phyloP scores from a whole-genome alignment of 2,797 vertebrate genomes.

The Chaetophractus vellerosus region DNA sequence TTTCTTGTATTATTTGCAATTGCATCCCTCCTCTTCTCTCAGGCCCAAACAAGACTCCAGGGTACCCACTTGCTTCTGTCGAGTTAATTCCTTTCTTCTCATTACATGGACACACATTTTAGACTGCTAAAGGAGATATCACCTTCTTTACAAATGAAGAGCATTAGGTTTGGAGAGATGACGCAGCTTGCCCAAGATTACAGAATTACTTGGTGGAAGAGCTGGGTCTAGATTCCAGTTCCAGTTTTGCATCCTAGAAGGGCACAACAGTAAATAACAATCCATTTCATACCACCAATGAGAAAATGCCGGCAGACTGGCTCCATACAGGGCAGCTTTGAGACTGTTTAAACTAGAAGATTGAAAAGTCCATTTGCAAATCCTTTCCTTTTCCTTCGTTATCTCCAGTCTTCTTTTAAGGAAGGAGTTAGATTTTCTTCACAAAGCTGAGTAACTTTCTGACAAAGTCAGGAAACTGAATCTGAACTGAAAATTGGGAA shows the following conservation, averaged over 20 bases:
- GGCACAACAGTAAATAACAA: background rate
- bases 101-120: conserved; percentile 11
- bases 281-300: conserved; percentile 8
- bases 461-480: conserved; percentile 1
- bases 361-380: background rate
- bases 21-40: background rate
- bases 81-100: conserved; percentile 46
- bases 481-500: conserved; percentile 39
- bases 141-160: conserved; percentile 58
- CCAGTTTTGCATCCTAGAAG: background rate
- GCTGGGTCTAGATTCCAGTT: conserved; percentile 31
- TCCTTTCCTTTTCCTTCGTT: conserved; percentile 8
- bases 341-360: conserved; percentile 41
- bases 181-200: conserved; percentile 42
- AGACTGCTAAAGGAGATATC: conserved; percentile 26
- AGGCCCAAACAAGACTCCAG: background rate
- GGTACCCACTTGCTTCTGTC: background rate
- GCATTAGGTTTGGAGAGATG: conserved; percentile 10
- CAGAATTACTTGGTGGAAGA: conserved; percentile 13
- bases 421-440: conserved; percentile 27
- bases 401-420: background rate
- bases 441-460: conserved; percentile 47
- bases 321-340: background rate
- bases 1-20: background rate
- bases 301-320: conserved; percentile 2